Base-by-base conservation (phyloP, 2,797 vertebrate species). In the Manis crassicaudata region DNA sequence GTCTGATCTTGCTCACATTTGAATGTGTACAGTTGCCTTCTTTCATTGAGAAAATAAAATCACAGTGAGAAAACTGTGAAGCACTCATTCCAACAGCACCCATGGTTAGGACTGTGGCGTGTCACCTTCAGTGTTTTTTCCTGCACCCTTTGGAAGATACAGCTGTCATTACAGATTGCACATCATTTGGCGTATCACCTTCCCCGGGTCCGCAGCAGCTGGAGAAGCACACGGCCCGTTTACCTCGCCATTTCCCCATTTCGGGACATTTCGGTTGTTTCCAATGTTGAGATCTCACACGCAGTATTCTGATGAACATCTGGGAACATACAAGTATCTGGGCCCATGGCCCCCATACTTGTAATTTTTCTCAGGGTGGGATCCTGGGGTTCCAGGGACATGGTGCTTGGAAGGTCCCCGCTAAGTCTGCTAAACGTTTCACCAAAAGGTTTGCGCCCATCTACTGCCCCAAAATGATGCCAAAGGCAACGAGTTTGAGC, bases 51-150 rank as follows among this genome's bases (percentile, higher is more conserved):
- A 76, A 58, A 72, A 70, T 25, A 27, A 68, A 56, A 70, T 54
- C 77, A 27, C n/a, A 62, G 1, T 6, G 5, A 68, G 72, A 88
- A 84, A 67, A 54, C 7, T 12, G 12, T 37, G n/a, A 76, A 75
- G 4, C 58, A 12, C 4, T 0, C 43, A 13, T 25, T 17, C 83
- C 58, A 17, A 11, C 14, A n/a, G 25, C 50, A 16, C 29, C 20
- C 43, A 6, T 16, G 1, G 11, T 35, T 4, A 18, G 3, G 11
- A 6, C 23, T 7, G 43, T 0, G 3, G 37, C 12, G 5, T 21
- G 65, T 58, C 77, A 14, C 67, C 73, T 17, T 52, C 43, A 0
- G 12, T 0, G 21, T 43, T 0, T 20, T 27, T 0, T 52, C 29
- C 86, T 5, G 25, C 0, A 3, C 4, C 13, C 4, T 40, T 43